Evolutionary conservation across 2,797 vertebrate species (phyloP), one percentile per base, ranked within the genome.

Genomic region (Lithobates sylvaticus): DNA sequence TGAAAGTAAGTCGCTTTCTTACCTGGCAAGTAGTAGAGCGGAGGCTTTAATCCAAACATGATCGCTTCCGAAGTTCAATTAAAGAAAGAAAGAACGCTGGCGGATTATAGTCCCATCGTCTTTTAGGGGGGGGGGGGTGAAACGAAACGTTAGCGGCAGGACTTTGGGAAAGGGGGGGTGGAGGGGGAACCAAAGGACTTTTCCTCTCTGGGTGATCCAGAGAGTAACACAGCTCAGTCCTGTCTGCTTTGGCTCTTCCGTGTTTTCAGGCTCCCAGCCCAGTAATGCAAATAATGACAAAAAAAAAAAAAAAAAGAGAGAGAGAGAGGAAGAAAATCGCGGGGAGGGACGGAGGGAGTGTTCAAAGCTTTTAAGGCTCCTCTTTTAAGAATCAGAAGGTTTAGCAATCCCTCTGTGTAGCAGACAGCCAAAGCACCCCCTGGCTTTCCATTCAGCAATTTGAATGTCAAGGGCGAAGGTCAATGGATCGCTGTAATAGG

Each of bases 21-120:
- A 99, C 98, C 98, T 97, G 97, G 96, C 94, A 98, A 94, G 95
- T 97, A 98, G 96, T 98, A 98, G 88, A 99, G 96, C 82, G 97
- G 97, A 58, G 97, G 96, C 94, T 98, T 98, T 95, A 99, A 91
- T 97, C 98, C 98, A 95, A 98, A 99, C 98, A 98, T 99, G 96
- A 91, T 96, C 95, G 94, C 29, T 39, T 34, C 4, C 42, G 42
- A 74, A 74, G n/a, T 61, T 68, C 23, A 34, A 67, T 64, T 26
- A 75, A 54, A 32, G n/a, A 42, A 64, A 54, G n/a, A 47, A 50
- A 65, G 44, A 47, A 2, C 15, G 12, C 15, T 47, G 15, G 44
- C 10, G 13, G 10, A 72, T 95, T 95, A 95, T 91, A 95, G 95
- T 94, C 93, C 96, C 97, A 97, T 97, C 93, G 94, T 95, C 44